Conservation (phyloP, 2,797 vertebrate species). For the Manis crassicaudata region DNA sequence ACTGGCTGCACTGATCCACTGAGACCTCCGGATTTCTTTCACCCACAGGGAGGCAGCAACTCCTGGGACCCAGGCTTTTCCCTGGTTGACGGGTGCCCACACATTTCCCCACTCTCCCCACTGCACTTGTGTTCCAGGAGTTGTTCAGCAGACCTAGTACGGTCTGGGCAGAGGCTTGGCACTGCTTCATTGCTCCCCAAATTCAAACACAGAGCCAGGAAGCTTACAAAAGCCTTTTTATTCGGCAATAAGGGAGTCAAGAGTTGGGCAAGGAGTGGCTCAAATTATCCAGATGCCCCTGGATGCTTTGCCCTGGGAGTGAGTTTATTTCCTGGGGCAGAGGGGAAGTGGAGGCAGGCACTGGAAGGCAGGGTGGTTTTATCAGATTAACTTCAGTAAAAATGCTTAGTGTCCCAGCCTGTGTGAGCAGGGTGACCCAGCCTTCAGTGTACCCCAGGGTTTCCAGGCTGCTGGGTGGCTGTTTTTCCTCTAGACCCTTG, state of each 20-base stretch:
- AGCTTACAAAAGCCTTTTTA: slow-evolving; percentile 78
- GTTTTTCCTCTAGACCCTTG: slow-evolving; percentile 17
- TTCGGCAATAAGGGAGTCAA: neutral
- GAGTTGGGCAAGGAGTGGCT: neutral
- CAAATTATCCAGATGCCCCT: too few species aligned
- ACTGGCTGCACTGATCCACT: slow-evolving; percentile 89
- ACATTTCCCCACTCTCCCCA: neutral
- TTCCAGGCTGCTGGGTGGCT: slow-evolving; percentile 31
- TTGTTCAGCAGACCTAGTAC: neutral
- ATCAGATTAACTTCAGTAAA: neutral
- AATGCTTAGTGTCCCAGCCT: neutral
- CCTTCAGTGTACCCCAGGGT: neutral
- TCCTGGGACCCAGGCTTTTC: slow-evolving; percentile 71
- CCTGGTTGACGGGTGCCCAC: slow-evolving; percentile 22
- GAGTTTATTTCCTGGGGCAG: neutral
- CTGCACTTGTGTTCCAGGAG: neutral
- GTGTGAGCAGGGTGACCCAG: neutral
- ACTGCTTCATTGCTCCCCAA: neutral
- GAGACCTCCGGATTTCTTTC: slow-evolving; percentile 92
- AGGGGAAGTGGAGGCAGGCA: neutral
- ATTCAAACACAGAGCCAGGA: slow-evolving; percentile 89
- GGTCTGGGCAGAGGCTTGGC: neutral
- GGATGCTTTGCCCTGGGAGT: neutral
- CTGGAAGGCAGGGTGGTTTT: neutral
- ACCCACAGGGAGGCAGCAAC: slow-evolving; percentile 80